Evolutionary conservation across 2,113 vertebrate genomes (phyloP).

Genomic region (Chauna torquata): DNA sequence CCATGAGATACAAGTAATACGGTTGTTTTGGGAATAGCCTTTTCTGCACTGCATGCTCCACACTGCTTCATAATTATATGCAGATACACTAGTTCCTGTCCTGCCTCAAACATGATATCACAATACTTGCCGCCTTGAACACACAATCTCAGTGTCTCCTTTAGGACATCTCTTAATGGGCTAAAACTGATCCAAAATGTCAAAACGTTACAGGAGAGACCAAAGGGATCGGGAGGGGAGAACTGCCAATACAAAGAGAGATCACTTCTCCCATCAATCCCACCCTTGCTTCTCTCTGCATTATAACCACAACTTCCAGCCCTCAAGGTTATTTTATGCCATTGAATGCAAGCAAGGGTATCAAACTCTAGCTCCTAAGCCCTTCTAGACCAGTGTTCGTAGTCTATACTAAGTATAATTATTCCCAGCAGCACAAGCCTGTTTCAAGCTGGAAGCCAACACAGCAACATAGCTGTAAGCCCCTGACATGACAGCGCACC

Average conservation of each 20-base stretch:
- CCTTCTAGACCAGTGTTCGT: background rate
- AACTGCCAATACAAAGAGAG: background rate
- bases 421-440: background rate
- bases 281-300: background rate
- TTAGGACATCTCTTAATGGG: background rate
- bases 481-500: background rate
- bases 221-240: background rate
- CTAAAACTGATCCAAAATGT: conserved; percentile 1
- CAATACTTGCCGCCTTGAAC: background rate
- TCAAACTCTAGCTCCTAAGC: background rate
- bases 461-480: no score
- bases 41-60: conserved; percentile 8
- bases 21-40: conserved; percentile 45
- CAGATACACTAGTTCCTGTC: conserved; percentile 28
- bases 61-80: background rate
- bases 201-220: background rate
- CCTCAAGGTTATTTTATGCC: background rate
- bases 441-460: background rate
- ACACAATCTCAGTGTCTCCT: background rate
- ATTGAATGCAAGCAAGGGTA: background rate
- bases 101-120: background rate
- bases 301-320: background rate
- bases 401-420: background rate
- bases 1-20: background rate
- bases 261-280: background rate